These are phyloP conservation scores for Nomada ruficornis DNA, from an alignment of 2,888 invertebrate species.

Conservation along the genomic window DNA sequence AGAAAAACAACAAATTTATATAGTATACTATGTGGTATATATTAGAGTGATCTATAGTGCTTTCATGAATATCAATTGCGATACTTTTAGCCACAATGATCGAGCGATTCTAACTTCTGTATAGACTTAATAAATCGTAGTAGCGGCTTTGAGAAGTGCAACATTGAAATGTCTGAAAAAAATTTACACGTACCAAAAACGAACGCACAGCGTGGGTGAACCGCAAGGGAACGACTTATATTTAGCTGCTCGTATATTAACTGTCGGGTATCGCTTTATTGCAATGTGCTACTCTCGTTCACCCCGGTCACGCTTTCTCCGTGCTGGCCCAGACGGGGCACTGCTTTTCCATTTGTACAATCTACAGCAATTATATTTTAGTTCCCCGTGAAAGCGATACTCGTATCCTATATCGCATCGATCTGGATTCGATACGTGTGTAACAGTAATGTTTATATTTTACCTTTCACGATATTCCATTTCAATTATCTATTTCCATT, in stretches of 20 bases:
- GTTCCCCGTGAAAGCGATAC: conserved; percentile 22
- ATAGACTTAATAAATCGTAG: too few species aligned
- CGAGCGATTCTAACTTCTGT: too few species aligned
- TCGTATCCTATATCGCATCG: neutral
- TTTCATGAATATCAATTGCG: neutral
- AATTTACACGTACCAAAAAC: conserved; percentile 31
- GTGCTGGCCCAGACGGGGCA: conserved; percentile 16
- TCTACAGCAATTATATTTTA: conserved; percentile 33
- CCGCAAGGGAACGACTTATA: conserved; percentile 42
- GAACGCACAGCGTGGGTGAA: conserved; percentile 34
- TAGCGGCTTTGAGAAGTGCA: too few species aligned
- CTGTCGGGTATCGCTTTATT: conserved; percentile 54
- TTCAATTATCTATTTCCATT: too few species aligned
- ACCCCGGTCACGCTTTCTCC: conserved; percentile 63
- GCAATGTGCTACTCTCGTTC: conserved; percentile 52
- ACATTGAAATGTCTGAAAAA: conserved; percentile 3
- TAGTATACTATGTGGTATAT: too few species aligned
- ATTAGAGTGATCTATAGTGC: too few species aligned
- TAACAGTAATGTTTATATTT: too few species aligned
- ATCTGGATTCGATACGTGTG: too few species aligned
- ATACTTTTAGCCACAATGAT: neutral
- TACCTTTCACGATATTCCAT: too few species aligned
- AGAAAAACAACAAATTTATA: too few species aligned
- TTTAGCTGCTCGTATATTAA: conserved; percentile 56
- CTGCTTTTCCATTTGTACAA: conserved; percentile 51